Evolutionary conservation across 2,797 vertebrate genomes (phyloP), one percentile per base, ranked within the genome.

Genomic region (Dendrocincla tyrannina): DNA sequence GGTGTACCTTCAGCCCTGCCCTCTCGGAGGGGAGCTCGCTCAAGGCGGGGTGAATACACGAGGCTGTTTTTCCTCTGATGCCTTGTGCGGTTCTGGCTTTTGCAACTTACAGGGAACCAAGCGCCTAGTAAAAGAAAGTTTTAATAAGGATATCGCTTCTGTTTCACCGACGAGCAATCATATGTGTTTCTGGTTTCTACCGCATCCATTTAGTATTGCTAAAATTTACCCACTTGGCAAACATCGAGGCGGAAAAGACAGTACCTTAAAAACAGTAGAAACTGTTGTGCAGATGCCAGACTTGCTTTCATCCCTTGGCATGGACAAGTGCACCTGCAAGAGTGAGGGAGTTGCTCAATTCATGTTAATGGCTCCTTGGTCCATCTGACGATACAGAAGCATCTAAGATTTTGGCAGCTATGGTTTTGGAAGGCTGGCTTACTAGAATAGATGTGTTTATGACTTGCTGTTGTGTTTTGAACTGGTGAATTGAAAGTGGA

Each of bases 141-240:
- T 73, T 49, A 17, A 4, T 20, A 12, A 50, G 18, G 7, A 0
- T 33, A 14, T 46, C 2, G 0, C 53, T 68, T 83, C 15, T 67
- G 4, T 88, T 79, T 70, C 24, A 3, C 28, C 72, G 15, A 7
- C 2, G 1, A 35, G 0, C 15, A 18, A 1, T 64, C 10, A 0
- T 13, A 32, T 0, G 6, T 52, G 28, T 63, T 85, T 84, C 62
- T 56, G 23, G 0, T n/a, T 76, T 64, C 44, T 25, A 0, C 7
- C n/a, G 13, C 4, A 0, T 30, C 20, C 5, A 1, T 78, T 74
- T 84, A 56, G 10, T 13, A 1, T 44, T 35, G 32, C 19, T 74
- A 15, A 69, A 85, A n/a, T 53, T 67, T 60, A 56, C 11, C 30
- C 9, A 0, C 33, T 53, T 41, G 28, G 37, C 1, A 15, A 77